phyloP scores from a whole-genome alignment of 2,888 invertebrate species.

The Thymelicus lineola region DNA sequence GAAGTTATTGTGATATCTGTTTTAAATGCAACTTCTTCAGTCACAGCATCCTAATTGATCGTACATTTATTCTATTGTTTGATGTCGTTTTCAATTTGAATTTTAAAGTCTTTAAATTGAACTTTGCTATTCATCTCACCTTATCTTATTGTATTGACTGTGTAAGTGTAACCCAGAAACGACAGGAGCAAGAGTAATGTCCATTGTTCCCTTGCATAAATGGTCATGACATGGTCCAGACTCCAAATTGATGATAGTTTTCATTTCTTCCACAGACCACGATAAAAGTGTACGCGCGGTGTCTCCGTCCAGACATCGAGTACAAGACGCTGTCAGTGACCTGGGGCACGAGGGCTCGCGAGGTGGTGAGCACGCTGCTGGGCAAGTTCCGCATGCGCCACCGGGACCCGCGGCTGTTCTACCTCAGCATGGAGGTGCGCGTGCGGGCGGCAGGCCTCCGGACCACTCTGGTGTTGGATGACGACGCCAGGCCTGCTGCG shows the following conservation, averaged over 20 bases:
- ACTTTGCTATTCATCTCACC: constrained; percentile 5
- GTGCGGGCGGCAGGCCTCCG: constrained; percentile 93
- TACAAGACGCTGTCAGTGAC: constrained; percentile 97
- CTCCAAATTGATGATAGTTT: neutral
- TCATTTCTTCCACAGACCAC: constrained; percentile 88
- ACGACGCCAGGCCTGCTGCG: constrained; percentile 95
- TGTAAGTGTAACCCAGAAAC: constrained; percentile 6
- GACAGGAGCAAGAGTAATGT: neutral
- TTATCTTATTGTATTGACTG: neutral
- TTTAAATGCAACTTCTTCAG: too few relatives aligned
- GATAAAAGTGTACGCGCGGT: constrained; percentile 95
- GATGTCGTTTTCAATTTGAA: too few relatives aligned
- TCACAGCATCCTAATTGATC: too few relatives aligned
- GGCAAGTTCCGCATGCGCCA: constrained; percentile 96
- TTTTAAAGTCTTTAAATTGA: too few relatives aligned
- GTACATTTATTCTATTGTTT: too few relatives aligned
- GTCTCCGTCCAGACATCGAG: constrained; percentile 96
- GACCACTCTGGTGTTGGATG: constrained; percentile 93
- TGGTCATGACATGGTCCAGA: too few relatives aligned
- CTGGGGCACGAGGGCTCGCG: constrained; percentile 94
- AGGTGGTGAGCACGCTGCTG: constrained; percentile 93
- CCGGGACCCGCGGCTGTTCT: constrained; percentile 96
- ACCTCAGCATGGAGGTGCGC: constrained; percentile 97
- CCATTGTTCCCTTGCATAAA: neutral
- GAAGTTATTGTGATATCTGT: neutral